Base-by-base conservation (phyloP, 2,797 vertebrate species). In the Leptodactylus fallax region DNA sequence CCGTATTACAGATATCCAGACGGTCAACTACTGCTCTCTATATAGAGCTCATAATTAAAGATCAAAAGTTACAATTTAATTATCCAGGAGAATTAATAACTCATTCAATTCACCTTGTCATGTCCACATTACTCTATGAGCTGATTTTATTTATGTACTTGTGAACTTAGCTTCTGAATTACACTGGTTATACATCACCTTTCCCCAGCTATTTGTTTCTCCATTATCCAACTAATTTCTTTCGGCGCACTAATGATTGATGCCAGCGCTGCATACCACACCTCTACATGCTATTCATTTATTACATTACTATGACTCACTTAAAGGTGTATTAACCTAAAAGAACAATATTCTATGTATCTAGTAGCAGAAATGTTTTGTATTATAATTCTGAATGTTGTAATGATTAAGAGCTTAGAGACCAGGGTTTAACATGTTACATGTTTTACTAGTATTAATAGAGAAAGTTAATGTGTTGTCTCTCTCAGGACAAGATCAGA, bases 231-330 rank as follows among this genome's bases (percentile, higher is more conserved):
- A 74, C 51, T 58, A 45, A 80, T 85, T 80, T 53, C 49, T 86
- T 86, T 80, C 78, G 23, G 36, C 58, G 76, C 23, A 58, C 17
- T 74, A 67, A 83, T 83, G 86, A 87, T 58, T 87, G 51, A 87
- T 76, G 14, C 7, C 11, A 67, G 27, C 74, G 56, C 17, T 25
- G 71, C 67, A n/a, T 23, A 83, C 81, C 81, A 84, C 87, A 87
- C 81, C 87, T 84, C 78, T 27, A 21, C 10, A 49, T 82, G 47
- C 13, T n/a, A 77, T 27, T 83, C 71, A 58, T 80, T 60, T 82
- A 63, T 78, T 53, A 80, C 7, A 72, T 87, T 74, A 83, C 67
- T 82, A 47, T 78, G 49, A 76, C 55, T 81, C 36, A 74, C 63
- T 23, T 25, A 60, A 80, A 49, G 72, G 61, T n/a, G 55, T 69